Base-by-base conservation (phyloP, 2,113 vertebrate genomes). In the Merops nubicus region DNA sequence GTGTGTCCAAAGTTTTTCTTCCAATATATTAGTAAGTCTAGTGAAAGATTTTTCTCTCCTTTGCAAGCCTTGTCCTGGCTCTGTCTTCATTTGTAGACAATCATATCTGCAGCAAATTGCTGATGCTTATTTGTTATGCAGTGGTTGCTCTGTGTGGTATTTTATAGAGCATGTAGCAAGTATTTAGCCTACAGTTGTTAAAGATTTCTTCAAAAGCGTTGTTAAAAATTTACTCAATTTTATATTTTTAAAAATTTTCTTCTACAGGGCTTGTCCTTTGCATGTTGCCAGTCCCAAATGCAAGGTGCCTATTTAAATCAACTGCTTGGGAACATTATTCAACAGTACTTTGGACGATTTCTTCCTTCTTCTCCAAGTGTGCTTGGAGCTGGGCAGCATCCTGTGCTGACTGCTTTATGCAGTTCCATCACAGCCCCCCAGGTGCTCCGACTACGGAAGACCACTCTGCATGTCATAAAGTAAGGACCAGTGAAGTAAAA, bases 301-400 rank as follows among this genome's bases (percentile, higher is more conserved):
- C 98, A 99, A 96, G 98, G 98, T 16, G 96, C 97, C 40, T 98
- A 99, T 97, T 97, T 99, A 95, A 99, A 99, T 96, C 98, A 99
- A 45, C 98, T 99, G 92, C 98, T 99, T 33, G 98, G 98, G 70
- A 98, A 95, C 64, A 98, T 99, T 36, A 97, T 98, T 92, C 97
- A 93, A 23, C 99, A 99, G 42, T 99, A 99, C 90, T 98, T 99
- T 83, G 98, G 99, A n/a, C 98, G 99, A 16, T 99, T 99, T 95
- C 99, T 99, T 53, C 98, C 99, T 22, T 81, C 98, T 33, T 97
- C 98, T 2, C 98, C 98, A 0, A 96, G 97, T 6, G 29, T 26
- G 6, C 94, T 95, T 28, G 60, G 91, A 67, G 80, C 98, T 1
- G 96, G 98, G 53, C 99, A 99, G 85, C 99, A 99, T 95, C 99